Evolutionary conservation across 2,797 vertebrate genomes (phyloP).

Genomic region (Threskiornis aethiopicus): DNA sequence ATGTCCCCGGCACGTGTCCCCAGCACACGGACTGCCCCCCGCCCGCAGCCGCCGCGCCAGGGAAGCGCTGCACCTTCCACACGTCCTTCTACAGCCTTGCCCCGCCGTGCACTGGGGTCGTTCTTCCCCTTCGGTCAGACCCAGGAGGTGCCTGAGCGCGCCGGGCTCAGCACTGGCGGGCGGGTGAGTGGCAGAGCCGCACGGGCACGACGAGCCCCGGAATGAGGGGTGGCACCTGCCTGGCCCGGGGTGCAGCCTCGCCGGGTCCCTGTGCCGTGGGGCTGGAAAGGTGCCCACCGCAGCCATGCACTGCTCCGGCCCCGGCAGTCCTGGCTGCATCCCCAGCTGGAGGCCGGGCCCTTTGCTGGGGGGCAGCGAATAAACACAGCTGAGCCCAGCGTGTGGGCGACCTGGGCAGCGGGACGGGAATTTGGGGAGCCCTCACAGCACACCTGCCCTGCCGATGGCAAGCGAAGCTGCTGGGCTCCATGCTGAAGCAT

Average conservation of each 20-base stretch:
- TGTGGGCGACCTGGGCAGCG: rapidly evolving
- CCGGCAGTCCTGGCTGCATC: rapidly evolving
- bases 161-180: not conserved
- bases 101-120: not conserved
- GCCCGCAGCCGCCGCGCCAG: rapidly evolving
- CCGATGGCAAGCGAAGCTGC: rapidly evolving
- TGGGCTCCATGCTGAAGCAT: not conserved
- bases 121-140: not conserved
- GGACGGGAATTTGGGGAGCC: rapidly evolving
- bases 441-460: not conserved
- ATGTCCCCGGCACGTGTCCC: not conserved
- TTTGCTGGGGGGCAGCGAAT: not conserved
- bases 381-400: not conserved
- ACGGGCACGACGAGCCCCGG: not conserved
- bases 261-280: no score
- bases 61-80: rapidly evolving
- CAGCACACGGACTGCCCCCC: not conserved
- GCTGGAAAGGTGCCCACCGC: rapidly evolving
- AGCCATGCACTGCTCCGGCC: rapidly evolving
- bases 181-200: not conserved
- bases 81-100: rapidly evolving
- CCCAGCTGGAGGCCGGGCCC: not conserved
- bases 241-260: not conserved
- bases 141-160: not conserved
- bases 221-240: not conserved